Base-by-base conservation (phyloP, 2,113 vertebrate species). In the Ciconia boyciana region DNA sequence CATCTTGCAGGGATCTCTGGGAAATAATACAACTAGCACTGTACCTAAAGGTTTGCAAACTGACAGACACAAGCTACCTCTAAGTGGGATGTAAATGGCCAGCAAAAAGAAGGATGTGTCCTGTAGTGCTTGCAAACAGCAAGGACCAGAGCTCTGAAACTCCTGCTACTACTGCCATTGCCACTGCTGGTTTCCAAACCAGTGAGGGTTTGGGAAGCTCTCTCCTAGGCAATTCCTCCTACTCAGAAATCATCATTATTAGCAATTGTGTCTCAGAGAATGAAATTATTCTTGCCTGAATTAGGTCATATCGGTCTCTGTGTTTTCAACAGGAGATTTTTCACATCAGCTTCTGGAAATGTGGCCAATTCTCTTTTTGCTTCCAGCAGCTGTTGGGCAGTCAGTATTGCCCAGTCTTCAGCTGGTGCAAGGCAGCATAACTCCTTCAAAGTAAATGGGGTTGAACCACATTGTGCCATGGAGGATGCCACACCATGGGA, bases 401-500 rank as follows among this genome's bases (percentile, higher is more conserved):
- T 19, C 51, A 89, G 36, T 26, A 21, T 48, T 70, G 60, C 36
- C 46, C 46, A 52, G 55, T 58, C 17, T 11, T 70, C 55, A 75
- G 28, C 15, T 87, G 65, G 15, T 64, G 28, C 39, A 49, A 68
- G 57, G 52, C 18, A 75, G 11, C 7, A 0, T 26, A 81, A 55
- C 5, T 69, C 32, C 71, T 65, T 20, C 34, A 11, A 19, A 52
- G 80, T 41, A 61, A 51, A 36, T 26, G 43, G 28, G 29, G 26
- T 26, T 78, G 55, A 70, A 57, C 24, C 4, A 14, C 43, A 52
- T 11, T 0, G 0, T 41, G 24, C n/a, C 36, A 4, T 10, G 31
- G 21, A 58, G 41, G 24, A 31, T 62, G n/a, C 15, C 51, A 34
- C 48, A 36, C 11, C 13, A 7, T 6, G 25, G 69, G 28, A 78